Evolutionary conservation across 2,113 vertebrate species (phyloP), one percentile per base, ranked within the genome.

Genomic region (Turdus rufiventris): DNA sequence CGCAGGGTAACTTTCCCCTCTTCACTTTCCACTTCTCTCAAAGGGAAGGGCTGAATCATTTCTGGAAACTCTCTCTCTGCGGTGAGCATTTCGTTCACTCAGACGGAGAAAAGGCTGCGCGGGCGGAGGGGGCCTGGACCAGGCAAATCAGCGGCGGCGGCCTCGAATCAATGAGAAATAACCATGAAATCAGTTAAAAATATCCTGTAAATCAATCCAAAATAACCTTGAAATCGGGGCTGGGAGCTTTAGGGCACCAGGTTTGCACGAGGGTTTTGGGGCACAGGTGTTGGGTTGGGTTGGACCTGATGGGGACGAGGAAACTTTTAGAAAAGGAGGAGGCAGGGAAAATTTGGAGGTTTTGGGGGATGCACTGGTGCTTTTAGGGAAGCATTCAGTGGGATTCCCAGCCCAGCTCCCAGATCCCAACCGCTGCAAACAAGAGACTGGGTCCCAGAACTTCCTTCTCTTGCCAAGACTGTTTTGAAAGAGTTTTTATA

Each of bases 1-100:
- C 97, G 96, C 96, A 97, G 98, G 98, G 98, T 98, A 98, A 98
- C 79, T 93, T 54, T 65, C 75, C 10, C 67, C 68, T 89, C 79
- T 56, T 85, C 57, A 47, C 72, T 91, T 60, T 51, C 65, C 66
- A 31, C 94, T 77, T 29, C 36, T 91, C n/a, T 57, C 33, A 43
- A 77, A 94, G 65, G 75, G 77, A 77, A 62, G 45, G 57, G 93
- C 53, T 56, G 57, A 60, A 88, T 92, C 74, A 86, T 80, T 48
- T 92, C 88, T 96, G 89, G 83, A 96, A 91, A 72, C 47, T 36
- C 57, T 19, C 18, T 89, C 18, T 89, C 84, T 94, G 88, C 16
- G 61, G 84, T 71, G 85, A 89, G 36, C 10, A 38, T 90, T 65
- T 81, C 8, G 61, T 63, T 86, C 87, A 9, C 73, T 84, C 92